Evolutionary conservation across 2,113 vertebrate species (phyloP), one percentile per base, ranked within the genome.

Genomic region (Synchiropus splendidus): DNA sequence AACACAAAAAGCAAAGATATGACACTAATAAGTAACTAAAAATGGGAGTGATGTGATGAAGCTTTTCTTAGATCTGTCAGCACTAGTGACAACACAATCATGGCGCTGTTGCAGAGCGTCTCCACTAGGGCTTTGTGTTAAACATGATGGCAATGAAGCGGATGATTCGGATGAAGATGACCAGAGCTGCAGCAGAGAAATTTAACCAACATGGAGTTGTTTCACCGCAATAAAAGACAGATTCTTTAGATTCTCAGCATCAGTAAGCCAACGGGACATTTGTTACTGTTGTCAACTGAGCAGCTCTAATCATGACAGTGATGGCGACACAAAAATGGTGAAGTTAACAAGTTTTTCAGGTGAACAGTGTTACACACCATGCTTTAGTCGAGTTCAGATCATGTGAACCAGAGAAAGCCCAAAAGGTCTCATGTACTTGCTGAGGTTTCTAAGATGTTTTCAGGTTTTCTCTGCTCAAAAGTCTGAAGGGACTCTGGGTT

Each of bases 71-170:
- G n/a, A n/a, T n/a, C n/a, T n/a, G n/a, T n/a, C n/a, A 27, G 21
- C 21, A 5, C 21, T 27, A 27, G 4, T 10, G 6, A 14, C 31
- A n/a, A n/a, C n/a, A n/a, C n/a, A n/a, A n/a, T n/a, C n/a, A n/a
- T 45, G 60, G 48, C 18, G 3, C 51, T 61, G 48, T 39, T 59
- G 16, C 40, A 57, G 30, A 36, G 60, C 47, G 39, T 58, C 70
- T 73, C 65, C 73, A 54, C 58, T 49, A 45, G 42, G 75, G 72
- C 82, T 54, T 30, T 44, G 42, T 48, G 54, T 68, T 72, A 78
- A 65, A 50, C 51, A 58, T 67, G 72, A 75, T 78, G 80, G 79
- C 70, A 54, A 67, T 57, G 74, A 52, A 78, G 79, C 71, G 30
- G 39, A 62, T 54, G 42, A 42, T 11, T 51, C 65, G 35, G 12